These are phyloP conservation scores for Diadromus collaris DNA, from an alignment of 2,888 invertebrate genomes.

Conservation along the genomic window DNA sequence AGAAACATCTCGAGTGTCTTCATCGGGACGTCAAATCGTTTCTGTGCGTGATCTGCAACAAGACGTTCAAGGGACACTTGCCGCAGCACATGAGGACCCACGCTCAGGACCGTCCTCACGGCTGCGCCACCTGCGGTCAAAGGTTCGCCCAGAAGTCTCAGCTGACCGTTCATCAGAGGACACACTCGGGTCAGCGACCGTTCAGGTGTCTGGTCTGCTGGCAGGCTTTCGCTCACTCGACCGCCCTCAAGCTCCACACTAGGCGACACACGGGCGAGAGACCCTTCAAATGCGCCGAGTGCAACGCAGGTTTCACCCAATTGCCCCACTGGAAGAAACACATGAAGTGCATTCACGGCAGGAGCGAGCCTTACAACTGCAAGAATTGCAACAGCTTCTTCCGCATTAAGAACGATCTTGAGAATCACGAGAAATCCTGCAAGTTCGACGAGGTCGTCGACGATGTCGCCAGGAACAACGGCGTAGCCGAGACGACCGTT, in stretches of 20 bases:
- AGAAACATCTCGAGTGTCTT: conserved; percentile 88
- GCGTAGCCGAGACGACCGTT: conserved; percentile 63
- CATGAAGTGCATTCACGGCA: conserved; percentile 92
- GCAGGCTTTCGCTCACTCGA: conserved; percentile 91
- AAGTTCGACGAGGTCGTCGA: conserved; percentile 42
- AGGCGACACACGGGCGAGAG: conserved; percentile 93
- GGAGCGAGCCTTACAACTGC: conserved; percentile 90
- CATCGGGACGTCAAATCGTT: conserved; percentile 89
- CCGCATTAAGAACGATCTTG: conserved; percentile 88
- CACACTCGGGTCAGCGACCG: conserved; percentile 92
- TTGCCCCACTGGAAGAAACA: conserved; percentile 94
- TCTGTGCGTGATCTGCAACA: conserved; percentile 90
- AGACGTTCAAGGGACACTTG: conserved; percentile 90
- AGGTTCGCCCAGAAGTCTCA: conserved; percentile 92
- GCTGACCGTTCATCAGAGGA: conserved; percentile 90
- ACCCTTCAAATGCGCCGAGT: conserved; percentile 86
- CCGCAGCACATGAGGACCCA: conserved; percentile 92
- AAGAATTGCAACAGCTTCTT: conserved; percentile 87
- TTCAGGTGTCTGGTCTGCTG: conserved; percentile 91
- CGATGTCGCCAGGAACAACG: conserved; percentile 52
- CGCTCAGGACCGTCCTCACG: conserved; percentile 88
- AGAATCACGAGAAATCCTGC: conserved; percentile 82
- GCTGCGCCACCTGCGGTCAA: conserved; percentile 89
- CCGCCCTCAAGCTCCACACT: conserved; percentile 91
- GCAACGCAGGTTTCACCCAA: conserved; percentile 88